Evolutionary conservation across 2,113 vertebrate species (phyloP).

Genomic region (Myotis brandtii): DNA sequence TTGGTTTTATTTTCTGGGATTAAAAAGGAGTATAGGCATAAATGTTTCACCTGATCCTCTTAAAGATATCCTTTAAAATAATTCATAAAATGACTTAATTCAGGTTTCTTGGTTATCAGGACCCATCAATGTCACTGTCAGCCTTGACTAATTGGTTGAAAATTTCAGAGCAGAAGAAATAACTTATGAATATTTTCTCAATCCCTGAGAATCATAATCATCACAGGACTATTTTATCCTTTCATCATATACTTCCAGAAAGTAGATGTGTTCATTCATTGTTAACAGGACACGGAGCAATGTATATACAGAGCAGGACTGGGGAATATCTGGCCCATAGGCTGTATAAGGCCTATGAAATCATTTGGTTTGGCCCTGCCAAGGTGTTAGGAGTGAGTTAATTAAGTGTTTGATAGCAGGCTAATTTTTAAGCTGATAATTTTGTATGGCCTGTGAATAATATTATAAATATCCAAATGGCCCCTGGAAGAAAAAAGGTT

Average conservation of each 20-base stretch:
- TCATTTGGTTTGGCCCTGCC: too few species aligned
- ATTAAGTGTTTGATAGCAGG: too few species aligned
- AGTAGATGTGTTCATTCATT: constrained; percentile 87
- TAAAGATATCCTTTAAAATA: constrained; percentile 57
- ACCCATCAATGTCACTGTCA: constrained; percentile 39
- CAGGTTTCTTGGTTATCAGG: constrained; percentile 46
- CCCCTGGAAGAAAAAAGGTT: too few species aligned
- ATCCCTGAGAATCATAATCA: constrained; percentile 74
- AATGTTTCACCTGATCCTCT: constrained; percentile 56
- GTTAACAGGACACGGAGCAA: constrained; percentile 55
- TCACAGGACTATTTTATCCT: constrained; percentile 45
- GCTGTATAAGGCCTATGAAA: too few species aligned
- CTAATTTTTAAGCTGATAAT: too few species aligned
- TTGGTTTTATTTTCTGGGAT: constrained; percentile 69
- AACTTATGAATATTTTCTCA: constrained; percentile 51
- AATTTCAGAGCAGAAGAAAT: constrained; percentile 49
- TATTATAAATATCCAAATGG: too few species aligned
- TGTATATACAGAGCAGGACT: too few species aligned
- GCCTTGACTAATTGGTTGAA: constrained; percentile 66
- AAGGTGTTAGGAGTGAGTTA: too few species aligned
- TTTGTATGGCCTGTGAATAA: too few species aligned
- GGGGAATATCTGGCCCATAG: too few species aligned
- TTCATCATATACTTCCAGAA: constrained; percentile 87
- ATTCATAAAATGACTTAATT: constrained; percentile 58
- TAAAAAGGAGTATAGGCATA: constrained; percentile 48